Evolutionary conservation across 2,888 invertebrate genomes (phyloP), one percentile per base, ranked within the genome.

Genomic region (Hipparchia semele): DNA sequence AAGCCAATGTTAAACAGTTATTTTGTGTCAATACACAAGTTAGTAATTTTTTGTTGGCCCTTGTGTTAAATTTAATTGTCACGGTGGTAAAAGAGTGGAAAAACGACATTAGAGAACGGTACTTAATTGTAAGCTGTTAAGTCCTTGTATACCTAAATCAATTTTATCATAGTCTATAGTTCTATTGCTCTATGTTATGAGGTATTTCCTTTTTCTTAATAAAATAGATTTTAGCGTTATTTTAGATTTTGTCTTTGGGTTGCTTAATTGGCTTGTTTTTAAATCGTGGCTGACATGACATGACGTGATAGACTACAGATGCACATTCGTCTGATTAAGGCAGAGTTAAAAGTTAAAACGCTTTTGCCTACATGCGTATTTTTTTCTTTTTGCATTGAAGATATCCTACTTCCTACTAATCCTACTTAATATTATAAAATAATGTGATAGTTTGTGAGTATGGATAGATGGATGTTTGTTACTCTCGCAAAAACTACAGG

Each of bases 91-190:
- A 62, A 46, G 60, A 62, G 12, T 62, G 46, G 61, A 62, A 46
- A 46, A 62, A 46, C 45, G 46, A 62, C n/a, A 62, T 13, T 62
- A 46, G n/a, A n/a, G 46, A 62, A 62, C 61, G 61, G 61, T 62
- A 49, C 8, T 49, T 8, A 62, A 62, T 39, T 62, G 61, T 60
- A 39, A 39, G 46, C 6, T 46, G 46, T 39, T 10, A 39, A 45
- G 61, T 46, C 61, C 61, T 62, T 62, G 61, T 12, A 7, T 13
- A 49, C 6, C 49, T 49, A 60, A 39, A 60, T 60, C 59, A 23
- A 59, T 59, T 59, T 33, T 58, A 12, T 23, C n/a, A 58, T 6
- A 13, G 6, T 6, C n/a, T n/a, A 23, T 58, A 58, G 13, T 23
- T 23, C 23, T 23, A 23, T 23, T 23, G 23, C 23, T 23, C 0